phyloP scores from a whole-genome alignment of 2,888 invertebrate species.

The Diogma glabrata region DNA sequence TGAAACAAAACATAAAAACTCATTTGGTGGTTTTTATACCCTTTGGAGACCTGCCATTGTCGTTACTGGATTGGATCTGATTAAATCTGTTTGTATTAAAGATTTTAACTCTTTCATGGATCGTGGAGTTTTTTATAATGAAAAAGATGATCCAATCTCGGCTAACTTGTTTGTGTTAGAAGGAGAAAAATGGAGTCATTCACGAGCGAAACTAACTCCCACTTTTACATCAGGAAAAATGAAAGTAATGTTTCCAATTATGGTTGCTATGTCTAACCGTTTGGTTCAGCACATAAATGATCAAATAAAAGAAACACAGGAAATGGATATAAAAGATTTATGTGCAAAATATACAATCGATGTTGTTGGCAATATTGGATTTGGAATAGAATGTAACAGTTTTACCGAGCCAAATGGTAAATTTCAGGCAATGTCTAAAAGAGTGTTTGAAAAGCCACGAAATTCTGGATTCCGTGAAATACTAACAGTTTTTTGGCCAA shows the following conservation, averaged over 20 bases:
- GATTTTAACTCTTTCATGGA: constrained; percentile 29
- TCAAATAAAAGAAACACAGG: not conserved
- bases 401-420: constrained; percentile 30
- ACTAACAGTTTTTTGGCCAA: constrained; percentile 21
- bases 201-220: constrained; percentile 26
- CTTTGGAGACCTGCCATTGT: too few relatives aligned
- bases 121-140: constrained; percentile 29
- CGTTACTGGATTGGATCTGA: constrained; percentile 29
- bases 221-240: constrained; percentile 27
- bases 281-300: constrained; percentile 5
- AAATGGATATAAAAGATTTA: constrained; percentile 17
- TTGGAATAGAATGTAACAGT: constrained; percentile 33
- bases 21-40: too few relatives aligned
- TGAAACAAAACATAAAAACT: too few relatives aligned
- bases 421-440: constrained; percentile 24
- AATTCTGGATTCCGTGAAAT: constrained; percentile 15
- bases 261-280: too few relatives aligned
- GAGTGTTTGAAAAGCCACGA: constrained; percentile 10
- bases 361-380: constrained; percentile 28
- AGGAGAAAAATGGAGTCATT: constrained; percentile 31
- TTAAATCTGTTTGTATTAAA: constrained; percentile 26
- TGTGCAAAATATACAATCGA: constrained; percentile 21
- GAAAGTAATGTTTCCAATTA: constrained; percentile 25
- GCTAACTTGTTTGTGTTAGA: constrained; percentile 35
- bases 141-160: constrained; percentile 31